phyloP scores from a whole-genome alignment of 2,797 vertebrate genomes.

The Hapalemur alaotrensis region DNA sequence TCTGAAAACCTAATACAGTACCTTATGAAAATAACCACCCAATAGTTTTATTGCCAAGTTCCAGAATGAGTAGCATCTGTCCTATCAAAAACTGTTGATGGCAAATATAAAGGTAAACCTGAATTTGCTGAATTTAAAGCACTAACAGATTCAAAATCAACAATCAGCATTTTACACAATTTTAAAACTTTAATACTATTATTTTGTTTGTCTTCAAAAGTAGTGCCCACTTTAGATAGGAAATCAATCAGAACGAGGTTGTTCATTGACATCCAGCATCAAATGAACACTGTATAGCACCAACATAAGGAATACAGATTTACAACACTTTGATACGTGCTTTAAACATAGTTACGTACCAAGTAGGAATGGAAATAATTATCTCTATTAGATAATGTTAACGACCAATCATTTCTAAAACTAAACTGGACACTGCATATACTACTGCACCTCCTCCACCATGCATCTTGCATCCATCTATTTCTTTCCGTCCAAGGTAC shows the following conservation, averaged over 20 bases:
- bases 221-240: not conserved
- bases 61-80: not conserved
- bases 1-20: not conserved
- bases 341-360: not conserved
- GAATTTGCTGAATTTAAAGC: not conserved
- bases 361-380: not conserved
- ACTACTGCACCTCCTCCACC: not conserved
- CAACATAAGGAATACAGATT: not conserved
- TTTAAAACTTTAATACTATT: not conserved
- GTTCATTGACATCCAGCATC: not conserved
- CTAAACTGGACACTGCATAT: not conserved
- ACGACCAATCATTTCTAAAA: not conserved
- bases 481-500: not conserved
- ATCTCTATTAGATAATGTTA: not conserved
- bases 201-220: not conserved
- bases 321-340: not conserved
- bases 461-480: not conserved
- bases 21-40: not conserved
- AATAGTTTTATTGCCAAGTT: not conserved
- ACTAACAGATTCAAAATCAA: not conserved
- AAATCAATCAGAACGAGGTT: not conserved
- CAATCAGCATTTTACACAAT: not conserved
- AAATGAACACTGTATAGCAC: not conserved
- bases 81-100: not conserved
- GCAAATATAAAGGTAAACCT: not conserved